Percentiles rank a stretch among this genome's conserved stretches.
Evolutionary conservation across 2,888 invertebrate species (phyloP).

Genomic region (Celastrina argiolus): DNA sequence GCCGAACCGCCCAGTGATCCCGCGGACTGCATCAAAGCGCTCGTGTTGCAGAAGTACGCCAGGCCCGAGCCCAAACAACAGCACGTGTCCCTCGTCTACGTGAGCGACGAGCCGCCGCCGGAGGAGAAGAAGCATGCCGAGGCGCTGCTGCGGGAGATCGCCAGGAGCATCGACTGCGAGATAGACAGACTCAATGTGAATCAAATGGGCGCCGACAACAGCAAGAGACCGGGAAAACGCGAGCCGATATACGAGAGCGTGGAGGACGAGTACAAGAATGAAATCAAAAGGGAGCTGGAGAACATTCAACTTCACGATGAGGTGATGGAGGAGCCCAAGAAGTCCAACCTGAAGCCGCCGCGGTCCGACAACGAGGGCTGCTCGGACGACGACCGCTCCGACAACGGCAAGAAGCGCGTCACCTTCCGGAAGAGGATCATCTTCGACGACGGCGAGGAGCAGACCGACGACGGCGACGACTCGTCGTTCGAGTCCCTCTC

Average conservation of each 20-base stretch:
- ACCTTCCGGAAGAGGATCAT: slow-evolving; percentile 72
- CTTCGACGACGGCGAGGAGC: slow-evolving; percentile 72
- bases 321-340: slow-evolving; percentile 31
- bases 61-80: slow-evolving; percentile 53
- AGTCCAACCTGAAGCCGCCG: slow-evolving; percentile 66
- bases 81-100: slow-evolving; percentile 68
- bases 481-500: slow-evolving; percentile 67
- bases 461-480: slow-evolving; percentile 64
- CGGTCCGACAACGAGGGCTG: slow-evolving; percentile 63
- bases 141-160: slow-evolving; percentile 65
- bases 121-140: slow-evolving; percentile 66
- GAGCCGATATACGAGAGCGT: slow-evolving; percentile 55
- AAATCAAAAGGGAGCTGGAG: slow-evolving; percentile 56
- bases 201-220: slow-evolving; percentile 57
- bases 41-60: slow-evolving; percentile 69
- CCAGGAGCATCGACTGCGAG: slow-evolving; percentile 64
- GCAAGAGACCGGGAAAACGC: slow-evolving; percentile 41
- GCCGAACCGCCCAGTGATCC: slow-evolving; percentile 44
- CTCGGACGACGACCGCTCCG: slow-evolving; percentile 68
- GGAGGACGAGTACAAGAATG: slow-evolving; percentile 53
- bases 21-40: slow-evolving; percentile 66
- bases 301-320: slow-evolving; percentile 48
- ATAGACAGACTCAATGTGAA: slow-evolving; percentile 57
- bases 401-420: slow-evolving; percentile 64
- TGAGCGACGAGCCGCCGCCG: slow-evolving; percentile 54